phyloP scores from a whole-genome alignment of 2,797 vertebrate species.

The Danio albolineatus region DNA sequence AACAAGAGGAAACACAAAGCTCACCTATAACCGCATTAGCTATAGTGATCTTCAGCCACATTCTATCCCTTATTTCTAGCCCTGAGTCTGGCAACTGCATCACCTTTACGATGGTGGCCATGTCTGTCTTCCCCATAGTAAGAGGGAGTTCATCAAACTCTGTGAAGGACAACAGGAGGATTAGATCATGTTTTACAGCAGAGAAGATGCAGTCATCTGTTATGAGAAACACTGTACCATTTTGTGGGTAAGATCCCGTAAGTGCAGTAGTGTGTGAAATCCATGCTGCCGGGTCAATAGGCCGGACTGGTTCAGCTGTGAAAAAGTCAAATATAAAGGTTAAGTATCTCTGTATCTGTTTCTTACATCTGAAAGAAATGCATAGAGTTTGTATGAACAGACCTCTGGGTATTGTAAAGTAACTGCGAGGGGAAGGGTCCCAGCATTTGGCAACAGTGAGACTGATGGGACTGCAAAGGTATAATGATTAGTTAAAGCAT shows the following conservation, averaged over 20 bases:
- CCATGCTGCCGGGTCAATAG: conserved; percentile 96
- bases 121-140: conserved; percentile 92
- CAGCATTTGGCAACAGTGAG: conserved; percentile 99
- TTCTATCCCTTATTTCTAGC: conserved; percentile 95
- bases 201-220: neutral
- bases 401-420: conserved; percentile 98
- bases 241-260: conserved; percentile 94
- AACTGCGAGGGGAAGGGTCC: conserved; percentile 96
- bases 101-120: conserved; percentile 94
- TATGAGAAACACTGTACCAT: conserved; percentile 77
- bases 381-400: conserved; percentile 61
- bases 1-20: conserved; percentile 49
- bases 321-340: neutral
- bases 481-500: neutral
- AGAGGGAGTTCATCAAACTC: conserved; percentile 92
- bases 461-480: conserved; percentile 89
- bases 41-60: conserved; percentile 99
- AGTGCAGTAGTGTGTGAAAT: conserved; percentile 96
- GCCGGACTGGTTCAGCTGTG: conserved; percentile 93
- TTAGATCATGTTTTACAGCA: neutral
- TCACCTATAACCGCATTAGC: conserved; percentile 95
- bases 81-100: conserved; percentile 96
- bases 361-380: neutral
- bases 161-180: conserved; percentile 62
- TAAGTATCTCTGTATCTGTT: too few relatives aligned